Base-by-base conservation (phyloP, 2,113 vertebrate species). In the Rhizomys pruinosus region DNA sequence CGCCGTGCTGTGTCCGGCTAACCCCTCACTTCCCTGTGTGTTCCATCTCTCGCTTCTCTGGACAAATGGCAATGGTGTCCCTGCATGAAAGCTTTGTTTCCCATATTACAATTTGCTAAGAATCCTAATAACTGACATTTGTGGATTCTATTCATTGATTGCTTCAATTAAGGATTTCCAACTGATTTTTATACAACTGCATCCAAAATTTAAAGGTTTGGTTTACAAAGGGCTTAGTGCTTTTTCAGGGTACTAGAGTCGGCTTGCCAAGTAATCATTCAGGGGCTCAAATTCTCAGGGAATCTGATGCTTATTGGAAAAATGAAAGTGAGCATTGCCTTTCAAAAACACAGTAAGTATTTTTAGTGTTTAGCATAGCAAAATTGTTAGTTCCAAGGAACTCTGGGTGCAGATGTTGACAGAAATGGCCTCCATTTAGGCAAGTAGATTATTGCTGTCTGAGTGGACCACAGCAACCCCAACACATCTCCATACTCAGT, bases 341-440 rank as follows among this genome's bases (percentile, higher is more conserved):
- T 29, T 7, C 11, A 2, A n/a, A 10, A 9, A 12, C 39, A 11
- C 17, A 2, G 32, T 17, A 5, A 22, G 1, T 1, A 23, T 42
- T 55, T 42, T 4, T 23, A 42, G 5, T 34, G 3, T 3, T 66
- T 20, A 55, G 37, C 37, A 9, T n/a, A 34, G 23, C 64, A 19
- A 3, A 47, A 4, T 0, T 12, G 34, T 76, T 59, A n/a, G 15
- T 32, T 39, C 25, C 59, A 4, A 15, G 66, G 19, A 12, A 16
- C 7, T 15, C 69, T 1, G 44, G 23, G 32, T 5, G 1, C 69
- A 16, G 57, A 13, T 69, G 10, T 20, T 3, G 17, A 15, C 29
- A 7, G 17, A 0, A 0, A 3, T 4, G 0, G 52, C 84, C n/a
- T 11, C 27, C 2, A 11, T 7, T 4, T 6, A 20, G 9, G 1